Percentiles rank a stretch among this genome's conserved stretches.
Conservation (phyloP, 2,888 invertebrate genomes). For the Serrognathus titanus region DNA sequence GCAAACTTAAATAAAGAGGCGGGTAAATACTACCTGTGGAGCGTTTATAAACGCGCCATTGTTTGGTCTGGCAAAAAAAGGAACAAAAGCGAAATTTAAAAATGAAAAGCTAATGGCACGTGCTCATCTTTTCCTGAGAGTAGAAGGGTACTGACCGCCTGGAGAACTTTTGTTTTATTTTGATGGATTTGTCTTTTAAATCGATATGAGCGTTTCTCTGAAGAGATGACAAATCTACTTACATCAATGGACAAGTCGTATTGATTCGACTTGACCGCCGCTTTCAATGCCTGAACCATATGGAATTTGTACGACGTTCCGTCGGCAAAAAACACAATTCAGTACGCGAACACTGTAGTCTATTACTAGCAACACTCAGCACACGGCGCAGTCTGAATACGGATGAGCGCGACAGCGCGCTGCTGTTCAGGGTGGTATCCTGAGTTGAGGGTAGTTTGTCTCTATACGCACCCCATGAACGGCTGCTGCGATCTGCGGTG, state of each 20-base stretch:
- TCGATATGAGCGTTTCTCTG: slow-evolving; percentile 6
- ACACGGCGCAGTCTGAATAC: slow-evolving; percentile 11
- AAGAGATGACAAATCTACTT: slow-evolving; percentile 50
- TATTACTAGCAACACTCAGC: slow-evolving; percentile 1
- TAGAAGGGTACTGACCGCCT: too few species aligned
- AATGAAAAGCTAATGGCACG: too few species aligned
- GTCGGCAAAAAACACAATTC: slow-evolving; percentile 1
- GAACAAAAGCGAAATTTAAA: too few species aligned
- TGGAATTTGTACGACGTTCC: slow-evolving; percentile 44
- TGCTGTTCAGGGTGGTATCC: slow-evolving; percentile 12
- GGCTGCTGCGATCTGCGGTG: slow-evolving; percentile 38
- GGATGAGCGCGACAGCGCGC: slow-evolving; percentile 14
- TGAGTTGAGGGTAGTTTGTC: slow-evolving; percentile 23
- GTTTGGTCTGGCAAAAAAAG: too few species aligned
- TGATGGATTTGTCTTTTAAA: slow-evolving; percentile 1
- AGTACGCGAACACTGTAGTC: slow-evolving; percentile 4
- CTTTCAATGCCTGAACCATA: slow-evolving; percentile 80
- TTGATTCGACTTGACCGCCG: slow-evolving; percentile 75
- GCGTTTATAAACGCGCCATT: too few species aligned
- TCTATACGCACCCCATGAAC: slow-evolving; percentile 39
- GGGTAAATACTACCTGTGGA: too few species aligned
- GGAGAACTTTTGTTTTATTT: too few species aligned
- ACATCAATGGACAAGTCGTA: slow-evolving; percentile 76
- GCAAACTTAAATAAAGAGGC: too few species aligned
- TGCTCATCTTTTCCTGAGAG: too few species aligned